Evolutionary conservation across 2,888 invertebrate genomes (phyloP), one percentile per base, ranked within the genome.

Genomic region (Cataglyphis rosenhaueri): DNA sequence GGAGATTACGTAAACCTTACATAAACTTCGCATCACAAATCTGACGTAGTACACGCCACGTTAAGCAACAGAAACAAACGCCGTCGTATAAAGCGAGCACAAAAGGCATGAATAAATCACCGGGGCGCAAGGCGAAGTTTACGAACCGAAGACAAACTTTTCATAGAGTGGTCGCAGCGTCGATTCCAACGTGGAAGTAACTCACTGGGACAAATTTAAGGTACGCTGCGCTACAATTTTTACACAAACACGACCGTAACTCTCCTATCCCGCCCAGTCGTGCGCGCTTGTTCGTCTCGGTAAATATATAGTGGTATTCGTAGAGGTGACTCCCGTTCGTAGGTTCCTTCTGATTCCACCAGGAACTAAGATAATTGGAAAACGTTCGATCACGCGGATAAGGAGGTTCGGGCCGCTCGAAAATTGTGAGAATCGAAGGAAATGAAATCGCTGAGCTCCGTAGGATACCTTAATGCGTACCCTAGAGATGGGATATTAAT

Each of bases 41-140:
- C 78, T 59, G 57, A 44, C 71, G 32, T 44, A 18, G 71, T n/a
- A n/a, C 59, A 44, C 78, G 78, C 73, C 59, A 59, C 41, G 78
- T 71, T 71, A 71, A 71, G 59, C 78, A 44, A 41, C 59, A 71
- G 57, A 79, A 71, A 71, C 78, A 71, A 71, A 79, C 71, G 71
- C 71, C 41, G 44, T 59, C 73, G 57, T 59, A 44, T 71, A 79
- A 79, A 79, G 32, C 71, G 59, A 44, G 32, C 59, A 79, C 78
- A 79, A 71, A 79, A 79, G 78, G 78, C 59, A 71, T 71, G 78
- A 79, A 79, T 79, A 71, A 79, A 79, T 79, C 78, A 79, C 78
- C 55, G 68, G 15, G 18, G 59, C n/a, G 52, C 44, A 10, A 44
- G 78, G 41, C 57, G 9, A 79, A 79, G 78, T 59, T 79, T 57